Evolutionary conservation across 2,797 vertebrate species (phyloP).

Genomic region (Chaenodraco wilsoni): DNA sequence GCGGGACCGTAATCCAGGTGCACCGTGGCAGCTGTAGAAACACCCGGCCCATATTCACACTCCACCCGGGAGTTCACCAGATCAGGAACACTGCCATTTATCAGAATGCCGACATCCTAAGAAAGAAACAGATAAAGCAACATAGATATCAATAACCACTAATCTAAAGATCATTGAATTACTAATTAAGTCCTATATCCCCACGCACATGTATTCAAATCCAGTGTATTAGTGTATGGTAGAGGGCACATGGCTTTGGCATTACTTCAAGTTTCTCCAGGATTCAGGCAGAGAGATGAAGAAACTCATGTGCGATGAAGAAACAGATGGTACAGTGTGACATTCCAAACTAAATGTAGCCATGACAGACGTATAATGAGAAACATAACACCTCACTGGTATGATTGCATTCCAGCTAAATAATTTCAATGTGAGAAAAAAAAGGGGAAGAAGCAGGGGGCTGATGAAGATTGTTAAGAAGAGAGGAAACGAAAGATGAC

Average conservation of each 20-base stretch:
- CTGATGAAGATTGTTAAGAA: slow-evolving; percentile 1
- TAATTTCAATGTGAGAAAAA: slow-evolving; percentile 66
- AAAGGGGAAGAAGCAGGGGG: background rate
- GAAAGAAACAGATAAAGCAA: slow-evolving; percentile 25
- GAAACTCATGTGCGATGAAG: slow-evolving; percentile 55
- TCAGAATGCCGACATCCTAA: slow-evolving; percentile 92
- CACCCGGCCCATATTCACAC: slow-evolving; percentile 89
- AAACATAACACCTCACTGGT: slow-evolving; percentile 72
- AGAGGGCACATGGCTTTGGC: slow-evolving; percentile 33
- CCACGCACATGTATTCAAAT: slow-evolving; percentile 21
- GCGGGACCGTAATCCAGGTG: slow-evolving; percentile 84
- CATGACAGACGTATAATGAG: slow-evolving; percentile 73
- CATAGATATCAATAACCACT: slow-evolving; percentile 34
- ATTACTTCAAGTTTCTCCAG: slow-evolving; percentile 46
- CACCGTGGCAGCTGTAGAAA: slow-evolving; percentile 86
- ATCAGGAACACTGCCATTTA: slow-evolving; percentile 93
- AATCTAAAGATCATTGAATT: slow-evolving; percentile 23
- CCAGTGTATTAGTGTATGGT: slow-evolving; percentile 1
- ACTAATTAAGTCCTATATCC: slow-evolving; percentile 9
- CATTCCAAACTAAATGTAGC: slow-evolving; percentile 69
- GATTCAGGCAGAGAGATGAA: slow-evolving; percentile 48
- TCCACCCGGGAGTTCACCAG: slow-evolving; percentile 88
- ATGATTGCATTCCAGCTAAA: slow-evolving; percentile 60
- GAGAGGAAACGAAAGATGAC: slow-evolving; percentile 37
- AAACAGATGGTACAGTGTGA: slow-evolving; percentile 73